A percentile compares a stretch with the other conserved stretches of the same genome.
Evolutionary conservation across 1,140 invertebrate species (phyloP).

Genomic region (Pachyrhynchus sulphureomaculatus): DNA sequence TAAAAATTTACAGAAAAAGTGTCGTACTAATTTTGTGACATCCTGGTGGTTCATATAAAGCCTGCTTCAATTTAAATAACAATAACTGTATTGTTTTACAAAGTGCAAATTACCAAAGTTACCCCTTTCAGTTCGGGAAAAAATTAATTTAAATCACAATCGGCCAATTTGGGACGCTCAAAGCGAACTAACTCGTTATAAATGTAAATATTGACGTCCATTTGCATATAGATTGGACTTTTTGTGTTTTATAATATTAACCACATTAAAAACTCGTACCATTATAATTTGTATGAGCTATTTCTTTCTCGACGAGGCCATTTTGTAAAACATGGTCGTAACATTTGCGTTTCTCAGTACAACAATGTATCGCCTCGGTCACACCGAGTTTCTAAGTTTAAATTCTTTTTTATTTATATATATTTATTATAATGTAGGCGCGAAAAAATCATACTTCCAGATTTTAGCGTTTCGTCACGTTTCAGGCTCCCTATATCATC

Average conservation of each 20-base stretch:
- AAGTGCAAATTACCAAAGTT: conserved; percentile 12
- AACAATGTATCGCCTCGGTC: no score
- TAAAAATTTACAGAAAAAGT: no score
- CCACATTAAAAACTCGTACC: conserved; percentile 37
- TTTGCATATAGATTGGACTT: conserved; percentile 48
- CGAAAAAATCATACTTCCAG: no score
- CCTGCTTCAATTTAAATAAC: background rate
- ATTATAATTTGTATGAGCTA: conserved; percentile 1
- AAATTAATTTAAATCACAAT: conserved; percentile 32
- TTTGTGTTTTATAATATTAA: conserved; percentile 42
- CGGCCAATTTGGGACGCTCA: conserved; percentile 19
- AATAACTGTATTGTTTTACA: conserved; percentile 7
- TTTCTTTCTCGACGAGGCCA: background rate
- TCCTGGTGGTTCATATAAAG: conserved; percentile 5
- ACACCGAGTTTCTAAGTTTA: no score
- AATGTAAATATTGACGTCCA: conserved; percentile 44
- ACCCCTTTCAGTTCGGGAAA: conserved; percentile 13
- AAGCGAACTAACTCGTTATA: conserved; percentile 29
- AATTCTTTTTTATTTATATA: no score
- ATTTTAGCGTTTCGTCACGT: no score
- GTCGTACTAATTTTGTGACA: no score
- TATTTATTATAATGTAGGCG: no score
- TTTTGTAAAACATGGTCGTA: background rate
- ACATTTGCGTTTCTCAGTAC: no score
- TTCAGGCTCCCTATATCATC: no score